Evolutionary conservation across 2,797 vertebrate genomes (phyloP).

Genomic region (Enteromius mattozi): DNA sequence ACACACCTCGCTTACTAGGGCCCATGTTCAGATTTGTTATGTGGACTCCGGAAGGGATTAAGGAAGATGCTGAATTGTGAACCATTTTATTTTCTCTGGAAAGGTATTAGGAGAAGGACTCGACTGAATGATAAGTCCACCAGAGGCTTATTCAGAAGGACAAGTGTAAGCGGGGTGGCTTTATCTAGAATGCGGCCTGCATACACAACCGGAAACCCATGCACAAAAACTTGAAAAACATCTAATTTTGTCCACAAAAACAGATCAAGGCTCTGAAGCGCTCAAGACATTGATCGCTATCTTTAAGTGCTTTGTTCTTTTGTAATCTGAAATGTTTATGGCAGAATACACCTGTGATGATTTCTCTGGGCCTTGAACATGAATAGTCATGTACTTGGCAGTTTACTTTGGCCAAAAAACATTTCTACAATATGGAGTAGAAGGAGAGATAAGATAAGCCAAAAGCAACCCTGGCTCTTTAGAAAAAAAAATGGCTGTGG

Average conservation of each 20-base stretch:
- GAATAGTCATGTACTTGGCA: slow-evolving; percentile 29
- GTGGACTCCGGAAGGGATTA: slow-evolving; percentile 36
- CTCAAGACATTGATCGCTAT: background rate
- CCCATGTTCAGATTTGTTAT: slow-evolving; percentile 40
- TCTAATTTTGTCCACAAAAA: background rate
- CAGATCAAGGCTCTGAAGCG: background rate
- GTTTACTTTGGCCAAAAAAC: slow-evolving; percentile 20
- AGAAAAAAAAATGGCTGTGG: background rate
- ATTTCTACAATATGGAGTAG: slow-evolving; percentile 26
- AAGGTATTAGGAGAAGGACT: slow-evolving; percentile 41
- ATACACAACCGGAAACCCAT: background rate
- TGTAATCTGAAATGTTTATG: background rate
- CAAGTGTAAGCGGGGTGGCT: slow-evolving; percentile 31
- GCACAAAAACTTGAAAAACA: background rate
- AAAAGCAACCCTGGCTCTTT: background rate
- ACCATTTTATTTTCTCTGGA: slow-evolving; percentile 9
- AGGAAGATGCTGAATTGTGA: slow-evolving; percentile 41
- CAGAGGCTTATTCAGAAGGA: slow-evolving; percentile 39
- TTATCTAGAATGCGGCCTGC: slow-evolving; percentile 21
- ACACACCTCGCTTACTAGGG: slow-evolving; percentile 1
- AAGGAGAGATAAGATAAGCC: slow-evolving; percentile 31
- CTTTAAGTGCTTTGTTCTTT: slow-evolving; percentile 3
- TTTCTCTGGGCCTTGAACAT: slow-evolving; percentile 25
- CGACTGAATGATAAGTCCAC: slow-evolving; percentile 42
- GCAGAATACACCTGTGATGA: background rate